Base-by-base conservation (phyloP, 2,113 vertebrate genomes). In the Bettongia penicillata region DNA sequence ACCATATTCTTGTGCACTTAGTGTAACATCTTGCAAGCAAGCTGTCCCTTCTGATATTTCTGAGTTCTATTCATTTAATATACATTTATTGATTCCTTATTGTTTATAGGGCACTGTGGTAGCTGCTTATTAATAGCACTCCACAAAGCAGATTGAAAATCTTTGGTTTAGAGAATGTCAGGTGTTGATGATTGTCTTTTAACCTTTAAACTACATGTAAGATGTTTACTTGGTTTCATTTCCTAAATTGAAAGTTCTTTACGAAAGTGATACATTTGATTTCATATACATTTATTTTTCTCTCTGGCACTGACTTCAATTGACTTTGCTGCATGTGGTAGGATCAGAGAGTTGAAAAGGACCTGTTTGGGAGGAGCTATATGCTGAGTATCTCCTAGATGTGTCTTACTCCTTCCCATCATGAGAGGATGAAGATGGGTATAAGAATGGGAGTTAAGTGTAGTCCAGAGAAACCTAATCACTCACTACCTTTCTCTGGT, bases 121-220 rank as follows among this genome's bases (percentile, higher is more conserved):
- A 84, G 68, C 16, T 84, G n/a, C 68, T 84, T 84, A 84, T 84
- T 84, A 43, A 43, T 22, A 43, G 7, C 68, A 43, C 0, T 84
- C 68, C n/a, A 43, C 5, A n/a, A 7, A n/a, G 61, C 31, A 23
- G 53, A 90, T 91, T 94, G 52, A 93, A 91, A 93, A 92, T 94
- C 61, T 50, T 94, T 95, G 16, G 37, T 49, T 22, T 91, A 96
- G 52, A 50, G 43, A 52, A 90, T 51, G 50, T 47, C 48, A 91
- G 91, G 31, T 8, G 91, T 90, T 51, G 2, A 57, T 51, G 2
- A 57, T 51, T 26, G 90, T 91, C 5, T 94, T 93, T 61, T 77
- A 61, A 53, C 53, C 90, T 53, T 91, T 93, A 91, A 96, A 51
- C 49, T 19, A 10, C 12, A 91, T 2, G 3, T 37, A n/a, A n/a